Evolutionary conservation across 2,113 vertebrate genomes (phyloP), one percentile per base, ranked within the genome.

Genomic region (Rousettus leschenaultii): DNA sequence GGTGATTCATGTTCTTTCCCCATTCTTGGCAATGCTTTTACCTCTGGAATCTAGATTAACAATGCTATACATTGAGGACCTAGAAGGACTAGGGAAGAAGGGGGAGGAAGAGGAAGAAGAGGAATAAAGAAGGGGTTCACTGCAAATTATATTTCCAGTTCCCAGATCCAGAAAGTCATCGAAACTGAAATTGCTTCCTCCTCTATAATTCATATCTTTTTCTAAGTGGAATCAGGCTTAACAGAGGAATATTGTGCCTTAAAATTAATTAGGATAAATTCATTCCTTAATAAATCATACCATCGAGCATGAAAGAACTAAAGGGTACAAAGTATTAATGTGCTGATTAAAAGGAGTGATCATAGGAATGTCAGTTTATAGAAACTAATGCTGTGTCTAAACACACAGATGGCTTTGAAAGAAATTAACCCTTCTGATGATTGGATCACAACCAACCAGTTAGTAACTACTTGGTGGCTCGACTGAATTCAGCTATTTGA

Each of bases 181-280:
- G 33, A 91, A 68, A 33, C 22, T 40, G 43, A 87, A 90, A 57
- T 80, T n/a, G 28, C 53, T 85, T 55, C 73, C 35, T 53, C 53
- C 48, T 88, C 4, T 16, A 19, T 33, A 35, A 53, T 78, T 61
- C 11, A 24, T 66, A 26, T 21, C 66, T 83, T 71, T 92, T 86
- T 73, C 45, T 75, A 88, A 89, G 30, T 59, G 55, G 45, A 73
- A 87, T 88, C 19, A 26, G 61, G n/a, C 85, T 74, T 77, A 68
- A 82, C 59, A 53, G 66, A 96, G 55, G 40, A 59, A 90, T 55
- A 19, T 24, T 75, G 21, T 59, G 38, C 82, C 87, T 95, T 88
- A 70, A 89, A 82, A 92, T 92, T 95, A 92, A 90, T 92, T 86
- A 83, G 30, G 83, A 89, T 71, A 87, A 94, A 96, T 96, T 85